These are phyloP conservation scores for Cryptocheilus praepositus DNA, from an alignment of 2,888 invertebrate species.

Conservation along the genomic window DNA sequence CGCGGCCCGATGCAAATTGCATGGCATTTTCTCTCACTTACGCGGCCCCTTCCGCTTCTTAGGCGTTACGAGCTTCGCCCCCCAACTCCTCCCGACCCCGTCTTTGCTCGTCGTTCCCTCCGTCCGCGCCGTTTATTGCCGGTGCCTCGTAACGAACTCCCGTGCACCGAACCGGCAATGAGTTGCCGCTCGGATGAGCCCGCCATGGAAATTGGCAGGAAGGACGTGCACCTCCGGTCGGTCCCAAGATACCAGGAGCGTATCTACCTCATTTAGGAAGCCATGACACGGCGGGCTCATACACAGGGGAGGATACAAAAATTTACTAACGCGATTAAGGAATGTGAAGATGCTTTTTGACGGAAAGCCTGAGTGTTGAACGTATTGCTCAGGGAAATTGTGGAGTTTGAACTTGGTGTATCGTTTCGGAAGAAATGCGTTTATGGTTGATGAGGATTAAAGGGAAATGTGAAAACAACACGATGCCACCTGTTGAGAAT, in stretches of 20 bases:
- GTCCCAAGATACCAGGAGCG: background rate
- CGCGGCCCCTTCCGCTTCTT: conserved; percentile 33
- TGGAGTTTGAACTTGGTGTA: too few species aligned
- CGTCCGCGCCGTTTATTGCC: conserved; percentile 30
- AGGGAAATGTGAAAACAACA: too few species aligned
- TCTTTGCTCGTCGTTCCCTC: background rate
- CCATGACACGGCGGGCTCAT: too few species aligned
- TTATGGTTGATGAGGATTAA: too few species aligned
- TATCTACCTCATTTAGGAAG: conserved; percentile 10
- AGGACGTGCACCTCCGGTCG: conserved; percentile 32
- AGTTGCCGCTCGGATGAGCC: conserved; percentile 42
- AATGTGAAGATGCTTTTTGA: too few species aligned
- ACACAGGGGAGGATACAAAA: conserved; percentile 24
- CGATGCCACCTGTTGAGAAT: too few species aligned
- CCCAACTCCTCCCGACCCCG: background rate
- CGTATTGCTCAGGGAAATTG: too few species aligned
- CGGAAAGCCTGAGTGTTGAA: too few species aligned
- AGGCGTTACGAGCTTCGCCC: conserved; percentile 11
- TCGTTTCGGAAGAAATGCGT: too few species aligned
- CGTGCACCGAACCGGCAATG: conserved; percentile 41
- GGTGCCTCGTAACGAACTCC: conserved; percentile 30
- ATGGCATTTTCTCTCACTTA: conserved; percentile 27
- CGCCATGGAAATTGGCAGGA: conserved; percentile 47
- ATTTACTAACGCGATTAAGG: too few species aligned
- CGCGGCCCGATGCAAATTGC: conserved; percentile 21